Percentiles rank a stretch among this genome's conserved stretches.
Conservation (phyloP, 1,140 invertebrate genomes). For the Eurosta solidaginis region DNA sequence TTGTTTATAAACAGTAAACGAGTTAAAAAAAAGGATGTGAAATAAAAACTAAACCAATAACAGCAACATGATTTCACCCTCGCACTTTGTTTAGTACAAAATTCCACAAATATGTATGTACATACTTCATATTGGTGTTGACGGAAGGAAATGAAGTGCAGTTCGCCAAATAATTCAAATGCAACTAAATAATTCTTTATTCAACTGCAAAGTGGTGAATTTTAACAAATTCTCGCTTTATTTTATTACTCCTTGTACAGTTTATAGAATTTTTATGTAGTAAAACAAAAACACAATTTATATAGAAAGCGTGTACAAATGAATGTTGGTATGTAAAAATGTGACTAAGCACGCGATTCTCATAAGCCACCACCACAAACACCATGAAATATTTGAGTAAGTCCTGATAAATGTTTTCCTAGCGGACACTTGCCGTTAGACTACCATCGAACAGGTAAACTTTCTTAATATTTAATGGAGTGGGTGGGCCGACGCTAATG, state of each 20-base stretch:
- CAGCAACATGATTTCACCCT: neutral
- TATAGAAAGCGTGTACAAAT: neutral
- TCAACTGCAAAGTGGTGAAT: neutral
- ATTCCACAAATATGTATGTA: neutral
- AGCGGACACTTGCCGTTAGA: neutral
- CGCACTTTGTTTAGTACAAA: neutral
- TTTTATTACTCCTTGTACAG: too few species aligned
- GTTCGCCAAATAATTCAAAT: neutral
- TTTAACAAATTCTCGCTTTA: too few species aligned
- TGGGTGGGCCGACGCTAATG: neutral
- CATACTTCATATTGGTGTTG: neutral
- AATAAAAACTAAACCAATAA: neutral
- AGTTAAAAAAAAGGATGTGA: neutral
- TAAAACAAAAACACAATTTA: too few species aligned
- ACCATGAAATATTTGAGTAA: neutral
- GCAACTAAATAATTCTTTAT: neutral
- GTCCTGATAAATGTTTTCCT: neutral
- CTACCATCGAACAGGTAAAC: neutral
- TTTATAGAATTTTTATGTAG: too few species aligned
- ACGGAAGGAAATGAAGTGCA: constrained; percentile 24
- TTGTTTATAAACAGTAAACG: constrained; percentile 34
- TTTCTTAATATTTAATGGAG: neutral
- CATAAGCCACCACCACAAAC: neutral
- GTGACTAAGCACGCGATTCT: constrained; percentile 4
- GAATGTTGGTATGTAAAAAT: neutral